Percentiles rank a stretch among this genome's conserved stretches.
These are phyloP conservation scores for Trididemnum clinides DNA, from an alignment of 23 tunicate genomes.

Conservation along the genomic window DNA sequence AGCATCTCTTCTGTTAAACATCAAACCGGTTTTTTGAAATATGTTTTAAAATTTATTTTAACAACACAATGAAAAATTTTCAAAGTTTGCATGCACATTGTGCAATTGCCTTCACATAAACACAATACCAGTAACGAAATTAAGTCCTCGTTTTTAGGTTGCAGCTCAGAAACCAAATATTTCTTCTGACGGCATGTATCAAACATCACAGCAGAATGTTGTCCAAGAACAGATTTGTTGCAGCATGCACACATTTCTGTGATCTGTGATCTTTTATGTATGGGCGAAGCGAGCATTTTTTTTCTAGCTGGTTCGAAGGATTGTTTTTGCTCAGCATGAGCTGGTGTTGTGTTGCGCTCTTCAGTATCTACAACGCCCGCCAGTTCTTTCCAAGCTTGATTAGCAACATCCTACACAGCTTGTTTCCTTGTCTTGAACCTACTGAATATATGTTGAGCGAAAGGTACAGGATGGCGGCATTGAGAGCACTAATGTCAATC, in stretches of 20 bases:
- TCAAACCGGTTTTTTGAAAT: not conserved
- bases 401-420: not conserved
- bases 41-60: not conserved
- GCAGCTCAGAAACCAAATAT: not conserved
- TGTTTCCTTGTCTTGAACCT: not conserved
- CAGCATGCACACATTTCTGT: not conserved
- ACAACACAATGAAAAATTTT: not conserved
- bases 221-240: not conserved
- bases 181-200: not conserved
- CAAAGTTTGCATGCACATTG: not conserved
- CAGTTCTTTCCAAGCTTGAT: not conserved
- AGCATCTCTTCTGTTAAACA: not conserved
- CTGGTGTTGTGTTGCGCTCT: not conserved
- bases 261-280: not conserved
- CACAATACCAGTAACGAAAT: not conserved
- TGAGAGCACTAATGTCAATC: not conserved
- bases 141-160: not conserved
- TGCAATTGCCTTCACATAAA: not conserved
- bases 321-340: not conserved
- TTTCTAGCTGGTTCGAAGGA: not conserved
- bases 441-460: not conserved
- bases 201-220: not conserved
- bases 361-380: not conserved
- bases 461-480: not conserved
- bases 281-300: not conserved